Base-by-base conservation (phyloP, 2,113 vertebrate genomes). In the Chascanopsetta lugubris region DNA sequence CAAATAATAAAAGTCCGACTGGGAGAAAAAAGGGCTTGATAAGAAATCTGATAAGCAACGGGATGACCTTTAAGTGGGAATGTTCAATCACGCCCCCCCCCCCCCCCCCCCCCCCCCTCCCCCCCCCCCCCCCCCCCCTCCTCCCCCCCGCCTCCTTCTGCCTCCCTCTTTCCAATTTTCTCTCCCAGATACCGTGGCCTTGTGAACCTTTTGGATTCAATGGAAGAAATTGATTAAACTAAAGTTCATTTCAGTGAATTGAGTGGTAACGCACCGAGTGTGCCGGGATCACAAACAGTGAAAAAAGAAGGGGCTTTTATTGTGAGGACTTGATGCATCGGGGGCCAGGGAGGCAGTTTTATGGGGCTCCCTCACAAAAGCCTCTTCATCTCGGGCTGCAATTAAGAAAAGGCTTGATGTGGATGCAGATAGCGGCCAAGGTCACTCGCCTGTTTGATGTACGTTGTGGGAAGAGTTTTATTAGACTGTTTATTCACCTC, bases 51-150 rank as follows among this genome's bases (percentile, higher is more conserved):
- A 89, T 82, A 78, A 70, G 75, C 63, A 63, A 59, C 22, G 55
- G 55, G 80, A 84, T 85, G 82, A 88, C 85, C 85, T 87, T 84
- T 80, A 85, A 83, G 75, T 62, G 65, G 64, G 69, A 73, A 64
- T 83, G 75, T 79, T 79, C 83, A 82, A 59, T 83, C 61, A 25
- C 57, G 47, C 68, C 42, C 42, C 8, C 18, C 46, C 59, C 42
- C 57, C 72, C 62, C 80, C 61, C 50, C 54, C 46, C 20, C 82
- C 73, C 75, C 62, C 69, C 78, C 72, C 82, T 84, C 79, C 78
- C 61, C 79, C 63, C 66, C 67, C 50, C 66, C n/a, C n/a, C n/a
- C n/a, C n/a, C n/a, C n/a, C n/a, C n/a, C n/a, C n/a, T n/a, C n/a
- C n/a, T n/a, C n/a, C n/a, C n/a, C n/a, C n/a, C n/a, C n/a, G n/a